Evolutionary conservation across 2,888 invertebrate species (phyloP), one percentile per base, ranked within the genome.

Genomic region (Ellobium chinense): DNA sequence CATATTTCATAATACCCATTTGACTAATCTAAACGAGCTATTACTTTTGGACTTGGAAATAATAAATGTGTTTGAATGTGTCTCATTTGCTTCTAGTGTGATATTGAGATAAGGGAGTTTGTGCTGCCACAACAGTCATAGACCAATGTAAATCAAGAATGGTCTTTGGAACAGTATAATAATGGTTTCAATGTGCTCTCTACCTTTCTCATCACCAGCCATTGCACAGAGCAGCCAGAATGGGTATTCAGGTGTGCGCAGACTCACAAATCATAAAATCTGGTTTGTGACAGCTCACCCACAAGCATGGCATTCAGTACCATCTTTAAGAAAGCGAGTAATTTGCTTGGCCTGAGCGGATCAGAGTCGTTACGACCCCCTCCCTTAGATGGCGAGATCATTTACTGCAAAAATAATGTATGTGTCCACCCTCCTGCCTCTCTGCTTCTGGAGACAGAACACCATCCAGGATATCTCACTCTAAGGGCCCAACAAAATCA

Each of bases 401-500:
- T 94, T 68, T 94, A 92, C 88, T 94, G 94, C 80, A 99, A 98
- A 94, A 99, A 99, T 93, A 98, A 99, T 93, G 98, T 99, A 54
- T 99, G 98, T 93, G 98, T 99, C 66, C 98, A 99, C 94, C 98
- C 98, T 7, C 97, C 97, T 69, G 96, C 96, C 0, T 95, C 96
- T 83, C 95, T 96, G 74, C 95, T 97, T 88, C 95, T 96, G 76
- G 97, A 97, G 87, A 95, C 96, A 39, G 94, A 97, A 60, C 98
- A 98, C 91, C 96, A 97, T 93, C 98, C 98, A 1, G 98, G 96
- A 0, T 99, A 99, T 92, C 94, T 99, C 87, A 97, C 97, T 0
- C 95, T 98, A 65, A 96, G 96, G 70, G 93, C 94, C 81, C 93
- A 94, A 78, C 89, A 92, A 72, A 93, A 94, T 85, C 92, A 93